Evolutionary conservation across 2,797 vertebrate genomes (phyloP), one percentile per base, ranked within the genome.

Genomic region (Hydrolagus colliei): DNA sequence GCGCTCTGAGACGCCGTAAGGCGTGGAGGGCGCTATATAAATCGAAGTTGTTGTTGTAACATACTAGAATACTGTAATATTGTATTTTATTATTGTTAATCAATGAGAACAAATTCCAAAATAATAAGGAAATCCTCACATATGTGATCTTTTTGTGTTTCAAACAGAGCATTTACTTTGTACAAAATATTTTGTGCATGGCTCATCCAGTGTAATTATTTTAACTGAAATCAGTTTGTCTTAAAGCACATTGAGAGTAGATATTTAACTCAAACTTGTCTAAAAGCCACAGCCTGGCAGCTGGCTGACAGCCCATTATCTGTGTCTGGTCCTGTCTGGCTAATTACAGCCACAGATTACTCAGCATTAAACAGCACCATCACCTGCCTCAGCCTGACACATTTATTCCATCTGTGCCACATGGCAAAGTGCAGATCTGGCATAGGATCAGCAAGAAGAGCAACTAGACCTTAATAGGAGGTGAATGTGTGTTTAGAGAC

Each of bases 341-440:
- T 96, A 97, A 98, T 97, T 96, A 96, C 92, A 96, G 94, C 91
- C 94, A 90, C 93, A 95, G 94, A 96, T 95, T 95, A 94, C 92
- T 95, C 93, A 94, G 94, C 91, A 93, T 91, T 90, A 89, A 93
- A 92, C 90, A 87, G 89, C 89, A 88, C 91, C 91, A 89, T 94
- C 95, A 96, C 95, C 96, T 95, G 94, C 93, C 92, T 91, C 89
- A 88, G 90, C 89, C 93, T 94, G 94, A 95, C 94, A 93, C 94
- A 93, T 94, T 93, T 90, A 93, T 93, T 93, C 95, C 95, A 97
- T 97, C 95, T 98, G 96, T 95, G 92, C 94, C 92, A 92, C 91
- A 93, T 93, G 92, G 92, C 91, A 87, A 89, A 90, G 91, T 91
- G 92, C 88, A 90, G 89, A 91, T 89, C 89, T 92, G 89, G 86